These are phyloP conservation scores for Lampris incognitus DNA, from an alignment of 2,113 vertebrate species.

Conservation along the genomic window DNA sequence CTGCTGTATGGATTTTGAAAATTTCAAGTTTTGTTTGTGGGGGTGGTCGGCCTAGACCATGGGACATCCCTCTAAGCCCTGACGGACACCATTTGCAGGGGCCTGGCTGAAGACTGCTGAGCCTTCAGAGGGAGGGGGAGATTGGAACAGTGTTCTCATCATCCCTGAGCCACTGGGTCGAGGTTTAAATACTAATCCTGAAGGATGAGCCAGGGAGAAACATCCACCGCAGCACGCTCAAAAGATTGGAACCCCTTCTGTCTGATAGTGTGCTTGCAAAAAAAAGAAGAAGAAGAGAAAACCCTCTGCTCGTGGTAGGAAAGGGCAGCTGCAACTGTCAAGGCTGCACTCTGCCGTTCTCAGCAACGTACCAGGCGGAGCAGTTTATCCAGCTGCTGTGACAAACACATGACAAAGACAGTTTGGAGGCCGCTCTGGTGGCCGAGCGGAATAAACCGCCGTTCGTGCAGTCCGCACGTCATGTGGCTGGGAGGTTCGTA, in stretches of 20 bases:
- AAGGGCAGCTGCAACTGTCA: conserved; percentile 45
- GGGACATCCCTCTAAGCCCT: background rate
- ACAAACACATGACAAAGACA: conserved; percentile 32
- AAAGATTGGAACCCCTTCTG: conserved; percentile 60
- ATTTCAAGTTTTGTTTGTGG: conserved; percentile 30
- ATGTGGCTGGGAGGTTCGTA: too few species aligned
- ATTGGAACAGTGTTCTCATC: conserved; percentile 74
- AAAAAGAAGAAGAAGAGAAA: background rate
- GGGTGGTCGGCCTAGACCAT: too few species aligned
- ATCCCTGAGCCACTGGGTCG: conserved; percentile 65
- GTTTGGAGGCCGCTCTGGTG: background rate
- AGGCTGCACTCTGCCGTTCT: conserved; percentile 27
- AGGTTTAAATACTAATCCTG: conserved; percentile 76
- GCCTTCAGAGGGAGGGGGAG: conserved; percentile 42
- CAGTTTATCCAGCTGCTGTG: conserved; percentile 39
- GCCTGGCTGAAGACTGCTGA: conserved; percentile 34
- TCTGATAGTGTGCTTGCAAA: conserved; percentile 37
- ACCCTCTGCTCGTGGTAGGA: conserved; percentile 1
- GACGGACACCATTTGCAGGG: conserved; percentile 44
- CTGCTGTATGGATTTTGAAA: conserved; percentile 17
- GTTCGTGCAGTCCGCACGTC: too few species aligned
- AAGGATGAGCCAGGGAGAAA: conserved; percentile 70
- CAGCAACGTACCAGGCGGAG: conserved; percentile 7
- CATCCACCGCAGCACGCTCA: conserved; percentile 65
- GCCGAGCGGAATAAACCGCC: too few species aligned